Percentiles rank a stretch among this genome's conserved stretches.
These are phyloP conservation scores for Hypsibius dujardini DNA, from an alignment of 1,140 invertebrate genomes.

Conservation along the genomic window DNA sequence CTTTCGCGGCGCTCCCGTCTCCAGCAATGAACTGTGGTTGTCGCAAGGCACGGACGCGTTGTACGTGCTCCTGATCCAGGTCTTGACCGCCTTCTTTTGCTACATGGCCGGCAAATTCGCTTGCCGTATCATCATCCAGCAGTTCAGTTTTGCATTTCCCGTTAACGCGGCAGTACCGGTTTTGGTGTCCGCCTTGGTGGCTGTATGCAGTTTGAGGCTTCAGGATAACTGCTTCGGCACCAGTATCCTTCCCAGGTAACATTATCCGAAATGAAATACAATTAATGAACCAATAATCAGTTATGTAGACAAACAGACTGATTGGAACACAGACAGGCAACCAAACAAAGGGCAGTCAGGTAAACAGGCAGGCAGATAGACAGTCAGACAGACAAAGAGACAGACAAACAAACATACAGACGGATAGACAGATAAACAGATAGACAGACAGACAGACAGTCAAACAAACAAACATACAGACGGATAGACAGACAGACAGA, in stretches of 20 bases:
- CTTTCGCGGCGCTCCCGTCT: background rate
- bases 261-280: too few relatives aligned
- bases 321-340: too few relatives aligned
- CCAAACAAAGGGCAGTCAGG: too few relatives aligned
- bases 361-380: too few relatives aligned
- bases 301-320: too few relatives aligned
- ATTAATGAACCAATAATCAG: too few relatives aligned
- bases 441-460: too few relatives aligned
- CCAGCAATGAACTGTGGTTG: constrained; percentile 5
- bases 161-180: constrained; percentile 77
- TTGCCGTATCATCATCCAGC: constrained; percentile 87
- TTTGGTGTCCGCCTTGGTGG: constrained; percentile 64
- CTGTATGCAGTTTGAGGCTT: constrained; percentile 64
- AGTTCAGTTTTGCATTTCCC: constrained; percentile 85
- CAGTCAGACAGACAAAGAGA: too few relatives aligned
- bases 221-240: constrained; percentile 56
- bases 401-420: too few relatives aligned
- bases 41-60: constrained; percentile 42
- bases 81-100: constrained; percentile 61
- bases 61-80: constrained; percentile 60
- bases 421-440: too few relatives aligned
- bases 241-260: constrained; percentile 21
- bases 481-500: too few relatives aligned
- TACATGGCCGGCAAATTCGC: constrained; percentile 85
- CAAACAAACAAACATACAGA: too few relatives aligned